Conservation (phyloP, 1,140 invertebrate genomes). For the Monochamus saltuarius region DNA sequence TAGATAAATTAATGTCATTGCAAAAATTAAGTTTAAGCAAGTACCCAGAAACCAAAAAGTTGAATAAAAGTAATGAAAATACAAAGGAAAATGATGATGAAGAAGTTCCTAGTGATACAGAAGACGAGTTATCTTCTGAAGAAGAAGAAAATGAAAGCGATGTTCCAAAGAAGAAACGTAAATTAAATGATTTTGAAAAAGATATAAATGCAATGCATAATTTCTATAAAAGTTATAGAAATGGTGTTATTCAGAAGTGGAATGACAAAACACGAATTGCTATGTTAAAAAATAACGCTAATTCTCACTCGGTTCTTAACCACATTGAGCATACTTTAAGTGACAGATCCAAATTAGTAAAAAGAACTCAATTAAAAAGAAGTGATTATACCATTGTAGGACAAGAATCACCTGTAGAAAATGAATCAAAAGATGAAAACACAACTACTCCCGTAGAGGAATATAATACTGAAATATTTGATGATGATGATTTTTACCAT, state of each 20-base stretch:
- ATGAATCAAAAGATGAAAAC: slow-evolving; percentile 40
- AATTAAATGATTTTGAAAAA: slow-evolving; percentile 63
- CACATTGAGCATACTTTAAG: slow-evolving; percentile 84
- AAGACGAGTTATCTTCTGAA: slow-evolving; percentile 51
- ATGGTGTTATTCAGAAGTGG: slow-evolving; percentile 85
- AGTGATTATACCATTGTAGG: slow-evolving; percentile 75
- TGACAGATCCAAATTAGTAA: slow-evolving; percentile 75
- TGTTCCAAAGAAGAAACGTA: slow-evolving; percentile 57
- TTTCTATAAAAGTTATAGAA: slow-evolving; percentile 70
- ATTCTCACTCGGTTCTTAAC: slow-evolving; percentile 75
- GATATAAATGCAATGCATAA: slow-evolving; percentile 64
- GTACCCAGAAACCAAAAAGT: slow-evolving; percentile 65
- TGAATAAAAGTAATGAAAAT: slow-evolving; percentile 37
- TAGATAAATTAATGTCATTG: slow-evolving; percentile 67
- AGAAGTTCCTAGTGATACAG: slow-evolving; percentile 55
- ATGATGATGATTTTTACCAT: slow-evolving; percentile 97
- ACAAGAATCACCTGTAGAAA: slow-evolving; percentile 46
- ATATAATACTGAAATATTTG: slow-evolving; percentile 85
- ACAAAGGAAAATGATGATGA: slow-evolving; percentile 52
- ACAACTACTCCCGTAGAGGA: slow-evolving; percentile 55
- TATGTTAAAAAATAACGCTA: slow-evolving; percentile 59
- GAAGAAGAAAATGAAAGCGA: slow-evolving; percentile 53
- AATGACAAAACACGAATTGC: slow-evolving; percentile 82
- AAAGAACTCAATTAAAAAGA: slow-evolving; percentile 78
- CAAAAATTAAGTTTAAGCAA: slow-evolving; percentile 63